A percentile compares a stretch with the other conserved stretches of the same genome.
Conservation (phyloP, 1,140 invertebrate species). For the Hydropsyche tenuis region DNA sequence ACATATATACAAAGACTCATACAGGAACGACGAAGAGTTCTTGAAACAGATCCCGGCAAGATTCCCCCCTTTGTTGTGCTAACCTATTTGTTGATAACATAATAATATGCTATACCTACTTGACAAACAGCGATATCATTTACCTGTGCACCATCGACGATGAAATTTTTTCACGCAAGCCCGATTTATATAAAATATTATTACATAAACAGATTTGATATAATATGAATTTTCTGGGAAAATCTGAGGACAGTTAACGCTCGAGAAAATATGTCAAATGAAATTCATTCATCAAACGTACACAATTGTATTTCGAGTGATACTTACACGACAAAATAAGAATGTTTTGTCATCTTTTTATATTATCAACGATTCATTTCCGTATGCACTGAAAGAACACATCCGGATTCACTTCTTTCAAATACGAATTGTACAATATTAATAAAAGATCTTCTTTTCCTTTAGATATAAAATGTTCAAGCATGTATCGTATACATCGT, state of each 20-base stretch:
- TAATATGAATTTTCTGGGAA: neutral
- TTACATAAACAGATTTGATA: constrained; percentile 1
- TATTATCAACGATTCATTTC: constrained; percentile 1
- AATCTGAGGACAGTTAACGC: neutral
- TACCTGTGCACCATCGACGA: constrained; percentile 10
- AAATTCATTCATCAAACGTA: neutral
- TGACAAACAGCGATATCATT: neutral
- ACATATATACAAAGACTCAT: constrained; percentile 42
- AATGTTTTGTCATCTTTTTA: neutral
- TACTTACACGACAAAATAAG: neutral
- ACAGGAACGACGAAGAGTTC: constrained; percentile 37
- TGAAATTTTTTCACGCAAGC: constrained; percentile 11
- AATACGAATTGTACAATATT: no score
- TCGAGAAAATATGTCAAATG: neutral
- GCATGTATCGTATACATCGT: no score
- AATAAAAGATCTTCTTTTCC: no score
- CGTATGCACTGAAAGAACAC: neutral
- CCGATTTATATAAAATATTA: neutral
- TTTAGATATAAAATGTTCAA: no score
- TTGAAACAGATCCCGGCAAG: constrained; percentile 39
- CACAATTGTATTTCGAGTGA: no score
- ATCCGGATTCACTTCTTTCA: constrained; percentile 5
- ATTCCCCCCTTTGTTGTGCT: constrained; percentile 16
- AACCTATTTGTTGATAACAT: constrained; percentile 28
- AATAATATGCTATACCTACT: constrained; percentile 22